These are phyloP conservation scores for Apamea epomidion DNA, from an alignment of 2,888 invertebrate genomes.

Conservation along the genomic window DNA sequence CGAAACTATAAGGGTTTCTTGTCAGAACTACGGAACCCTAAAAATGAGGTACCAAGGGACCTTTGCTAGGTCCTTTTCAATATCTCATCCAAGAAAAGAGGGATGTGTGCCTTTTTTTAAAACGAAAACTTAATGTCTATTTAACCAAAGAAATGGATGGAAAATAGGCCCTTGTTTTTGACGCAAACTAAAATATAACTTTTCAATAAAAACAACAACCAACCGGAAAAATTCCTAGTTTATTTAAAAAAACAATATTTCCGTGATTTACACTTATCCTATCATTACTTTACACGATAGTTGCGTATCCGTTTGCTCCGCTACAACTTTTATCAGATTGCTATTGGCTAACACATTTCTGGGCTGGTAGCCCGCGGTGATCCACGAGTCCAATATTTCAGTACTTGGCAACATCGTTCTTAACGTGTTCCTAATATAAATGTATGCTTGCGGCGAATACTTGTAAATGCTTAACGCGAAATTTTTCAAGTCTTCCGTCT, in stretches of 20 bases:
- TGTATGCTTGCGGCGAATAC: slow-evolving; percentile 87
- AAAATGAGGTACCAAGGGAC: not conserved
- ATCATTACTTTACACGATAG: slow-evolving; percentile 84
- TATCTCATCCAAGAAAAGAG: not conserved
- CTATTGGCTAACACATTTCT: slow-evolving; percentile 79
- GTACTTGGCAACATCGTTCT: slow-evolving; percentile 86
- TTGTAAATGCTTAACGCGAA: slow-evolving; percentile 87
- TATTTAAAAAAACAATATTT: slow-evolving; percentile 67
- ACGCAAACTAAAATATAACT: not conserved
- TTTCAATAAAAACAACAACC: slow-evolving; percentile 43
- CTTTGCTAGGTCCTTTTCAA: not conserved
- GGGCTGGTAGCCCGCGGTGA: slow-evolving; percentile 81
- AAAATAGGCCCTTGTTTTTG: not conserved
- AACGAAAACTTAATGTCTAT: too few species aligned
- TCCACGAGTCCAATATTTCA: slow-evolving; percentile 84
- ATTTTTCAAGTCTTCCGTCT: slow-evolving; percentile 87
- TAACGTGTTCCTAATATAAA: slow-evolving; percentile 85
- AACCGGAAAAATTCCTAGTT: slow-evolving; percentile 61
- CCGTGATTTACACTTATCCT: slow-evolving; percentile 73
- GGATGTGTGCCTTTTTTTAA: not conserved
- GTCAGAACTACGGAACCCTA: too few species aligned
- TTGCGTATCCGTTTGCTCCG: slow-evolving; percentile 85
- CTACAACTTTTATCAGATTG: slow-evolving; percentile 81
- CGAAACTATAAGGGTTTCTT: too few species aligned
- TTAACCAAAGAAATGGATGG: not conserved